Percentiles rank a stretch among this genome's conserved stretches.
Conservation (phyloP, 2,113 vertebrate species). For the Dasyornis broadbenti region DNA sequence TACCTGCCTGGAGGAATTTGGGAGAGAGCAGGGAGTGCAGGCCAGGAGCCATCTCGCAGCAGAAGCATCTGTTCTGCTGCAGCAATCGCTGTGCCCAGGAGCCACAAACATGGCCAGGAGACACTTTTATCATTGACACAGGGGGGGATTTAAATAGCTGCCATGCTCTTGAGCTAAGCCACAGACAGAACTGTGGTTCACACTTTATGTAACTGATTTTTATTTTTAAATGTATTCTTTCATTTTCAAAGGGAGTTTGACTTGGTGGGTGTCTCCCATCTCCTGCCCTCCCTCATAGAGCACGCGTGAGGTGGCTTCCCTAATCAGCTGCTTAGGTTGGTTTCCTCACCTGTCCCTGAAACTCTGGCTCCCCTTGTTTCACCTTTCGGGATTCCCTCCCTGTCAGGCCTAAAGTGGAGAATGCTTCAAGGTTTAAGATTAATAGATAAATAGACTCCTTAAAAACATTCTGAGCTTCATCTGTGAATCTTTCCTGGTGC, state of each 20-base stretch:
- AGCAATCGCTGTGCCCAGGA: background rate
- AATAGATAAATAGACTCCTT: background rate
- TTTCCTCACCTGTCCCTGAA: background rate
- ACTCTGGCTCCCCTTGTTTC: background rate
- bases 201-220: background rate
- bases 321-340: background rate
- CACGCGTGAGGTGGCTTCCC: background rate
- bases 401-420: background rate
- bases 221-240: background rate
- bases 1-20: background rate
- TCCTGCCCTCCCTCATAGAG: background rate
- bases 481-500: background rate
- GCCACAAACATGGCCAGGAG: background rate
- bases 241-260: background rate
- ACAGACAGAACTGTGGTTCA: background rate
- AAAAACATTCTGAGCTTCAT: background rate
- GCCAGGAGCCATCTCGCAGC: background rate
- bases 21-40: background rate
- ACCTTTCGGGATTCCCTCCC: background rate
- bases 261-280: background rate
- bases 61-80: background rate
- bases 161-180: background rate
- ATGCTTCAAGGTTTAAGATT: background rate
- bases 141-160: background rate
- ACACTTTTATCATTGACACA: background rate